Evolutionary conservation across 2,888 invertebrate genomes (phyloP), one percentile per base, ranked within the genome.

Genomic region (Cephus runcator): DNA sequence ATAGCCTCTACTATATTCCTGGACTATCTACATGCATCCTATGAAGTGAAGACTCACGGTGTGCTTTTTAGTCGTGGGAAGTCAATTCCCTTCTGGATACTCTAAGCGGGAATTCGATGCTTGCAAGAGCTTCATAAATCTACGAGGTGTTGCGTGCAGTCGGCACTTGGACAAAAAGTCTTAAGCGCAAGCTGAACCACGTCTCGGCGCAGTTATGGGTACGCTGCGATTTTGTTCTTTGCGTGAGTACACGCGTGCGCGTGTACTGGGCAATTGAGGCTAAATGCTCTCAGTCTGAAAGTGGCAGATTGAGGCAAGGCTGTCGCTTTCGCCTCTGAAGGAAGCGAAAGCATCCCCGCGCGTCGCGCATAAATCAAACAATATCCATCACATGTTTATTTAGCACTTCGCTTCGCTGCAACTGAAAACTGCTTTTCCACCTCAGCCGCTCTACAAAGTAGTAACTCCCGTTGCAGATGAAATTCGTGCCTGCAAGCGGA

Each of bases 141-240:
- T 84, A 80, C 78, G 83, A 40, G 15, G 1, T 80, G 84, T 85
- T 85, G 88, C 87, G 86, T 85, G 87, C 84, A 81, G 83, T 86
- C 85, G 86, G 85, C 86, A 86, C 81, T 81, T 81, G 81, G 86
- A 36, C 87, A 88, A 88, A 88, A 87, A 87, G 84, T 85, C 40
- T 6, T 15, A 15, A 40, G 82, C 84, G 85, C 86, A 83, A 83
- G 71, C 31, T 40, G 15, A 40, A 6, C 15, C 15, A 4, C 15
- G 40, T 40, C 40, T 40, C 40, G 1, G 15, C 15, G 1, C 4
- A 40, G 15, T 40, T 40, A 6, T 15, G 40, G 40, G 15, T 1
- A 15, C 4, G 40, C 15, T 40, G 15, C 12, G 4, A 40, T 15
- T 40, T 40, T 40, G 1, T 12, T 12, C 1, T 6, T 40, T 40